Conservation (phyloP, 2,888 invertebrate genomes). For the Microplitis manilae region DNA sequence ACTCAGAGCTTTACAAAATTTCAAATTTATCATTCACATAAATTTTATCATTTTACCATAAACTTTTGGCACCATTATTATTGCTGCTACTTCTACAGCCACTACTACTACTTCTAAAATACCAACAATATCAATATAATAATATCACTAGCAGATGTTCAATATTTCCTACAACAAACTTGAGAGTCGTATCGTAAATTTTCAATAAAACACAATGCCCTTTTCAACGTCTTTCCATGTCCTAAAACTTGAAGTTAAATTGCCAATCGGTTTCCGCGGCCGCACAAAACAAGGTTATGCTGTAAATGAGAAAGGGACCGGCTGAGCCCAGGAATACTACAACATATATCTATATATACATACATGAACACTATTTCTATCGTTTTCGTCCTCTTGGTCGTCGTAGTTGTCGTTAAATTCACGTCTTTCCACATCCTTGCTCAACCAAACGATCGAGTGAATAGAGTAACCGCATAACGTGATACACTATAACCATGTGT, state of each 20-base stretch:
- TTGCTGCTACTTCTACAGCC: too few species aligned
- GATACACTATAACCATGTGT: not conserved
- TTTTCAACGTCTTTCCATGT: slow-evolving; percentile 16
- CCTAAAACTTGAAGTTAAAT: slow-evolving; percentile 51
- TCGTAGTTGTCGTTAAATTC: slow-evolving; percentile 35
- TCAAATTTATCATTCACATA: too few species aligned
- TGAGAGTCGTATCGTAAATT: not conserved
- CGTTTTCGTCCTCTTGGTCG: not conserved
- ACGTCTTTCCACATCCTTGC: slow-evolving; percentile 32
- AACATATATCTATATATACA: not conserved
- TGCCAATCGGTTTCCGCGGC: slow-evolving; percentile 57
- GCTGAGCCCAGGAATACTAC: slow-evolving; percentile 54
- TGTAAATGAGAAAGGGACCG: slow-evolving; percentile 59
- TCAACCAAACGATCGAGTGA: slow-evolving; percentile 36
- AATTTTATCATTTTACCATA: too few species aligned
- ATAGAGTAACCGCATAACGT: slow-evolving; percentile 30
- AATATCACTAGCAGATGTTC: not conserved
- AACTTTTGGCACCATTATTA: too few species aligned
- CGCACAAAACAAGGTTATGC: slow-evolving; percentile 56
- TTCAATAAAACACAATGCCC: not conserved
- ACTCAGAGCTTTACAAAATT: too few species aligned
- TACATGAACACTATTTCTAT: not conserved
- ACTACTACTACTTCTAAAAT: too few species aligned
- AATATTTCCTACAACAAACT: not conserved
- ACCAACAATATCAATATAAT: not conserved